These are phyloP conservation scores for Mirounga angustirostris DNA, from an alignment of 2,113 vertebrate species.

Conservation along the genomic window DNA sequence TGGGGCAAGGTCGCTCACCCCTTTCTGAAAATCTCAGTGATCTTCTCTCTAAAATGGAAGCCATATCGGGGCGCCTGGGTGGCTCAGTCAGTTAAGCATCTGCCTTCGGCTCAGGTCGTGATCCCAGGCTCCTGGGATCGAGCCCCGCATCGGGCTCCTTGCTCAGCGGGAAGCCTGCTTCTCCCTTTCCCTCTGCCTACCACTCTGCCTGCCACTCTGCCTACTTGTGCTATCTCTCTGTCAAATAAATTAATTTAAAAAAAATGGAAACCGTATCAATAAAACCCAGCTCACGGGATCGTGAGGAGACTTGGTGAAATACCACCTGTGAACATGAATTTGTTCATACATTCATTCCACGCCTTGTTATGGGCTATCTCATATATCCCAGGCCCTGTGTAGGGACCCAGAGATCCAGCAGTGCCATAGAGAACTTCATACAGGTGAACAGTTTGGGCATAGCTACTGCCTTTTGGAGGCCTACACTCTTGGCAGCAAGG, in stretches of 20 bases:
- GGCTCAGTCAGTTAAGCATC: too few species aligned
- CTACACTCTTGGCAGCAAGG: background rate
- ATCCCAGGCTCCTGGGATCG: too few species aligned
- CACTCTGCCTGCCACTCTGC: too few species aligned
- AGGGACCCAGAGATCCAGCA: background rate
- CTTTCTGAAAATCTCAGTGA: background rate
- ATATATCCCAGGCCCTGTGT: too few species aligned
- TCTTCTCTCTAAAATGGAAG: background rate
- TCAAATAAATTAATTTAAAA: too few species aligned
- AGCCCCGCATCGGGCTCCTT: too few species aligned
- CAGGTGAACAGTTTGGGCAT: background rate
- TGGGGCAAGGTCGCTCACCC: background rate
- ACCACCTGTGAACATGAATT: background rate
- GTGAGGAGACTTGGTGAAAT: background rate
- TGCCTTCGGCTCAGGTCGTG: too few species aligned
- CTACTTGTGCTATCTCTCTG: too few species aligned
- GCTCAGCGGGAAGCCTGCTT: too few species aligned
- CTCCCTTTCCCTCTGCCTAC: too few species aligned
- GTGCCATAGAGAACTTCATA: background rate
- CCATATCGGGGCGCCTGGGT: too few species aligned
- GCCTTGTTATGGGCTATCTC: background rate
- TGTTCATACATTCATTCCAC: background rate
- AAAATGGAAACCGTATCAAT: background rate
- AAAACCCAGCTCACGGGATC: too few species aligned
- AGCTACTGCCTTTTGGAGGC: background rate